These are phyloP conservation scores for Sipha maydis DNA, from an alignment of 2,888 invertebrate genomes.

Conservation along the genomic window DNA sequence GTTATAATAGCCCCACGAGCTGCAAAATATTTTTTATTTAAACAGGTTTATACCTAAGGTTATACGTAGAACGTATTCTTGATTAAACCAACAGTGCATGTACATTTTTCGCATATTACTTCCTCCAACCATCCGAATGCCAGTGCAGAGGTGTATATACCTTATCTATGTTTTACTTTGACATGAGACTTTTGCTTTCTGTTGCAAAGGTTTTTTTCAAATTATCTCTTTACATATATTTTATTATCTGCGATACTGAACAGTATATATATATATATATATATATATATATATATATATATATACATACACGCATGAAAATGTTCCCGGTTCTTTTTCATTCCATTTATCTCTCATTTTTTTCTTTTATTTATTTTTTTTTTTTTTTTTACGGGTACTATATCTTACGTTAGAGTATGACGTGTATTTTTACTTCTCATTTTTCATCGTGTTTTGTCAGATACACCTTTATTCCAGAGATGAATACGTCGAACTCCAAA, in stretches of 20 bases:
- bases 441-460: background rate
- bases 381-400: background rate
- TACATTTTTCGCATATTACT: too few relatives aligned
- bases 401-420: background rate
- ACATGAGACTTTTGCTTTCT: slow-evolving; percentile 4
- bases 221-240: background rate
- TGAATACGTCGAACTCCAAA: background rate
- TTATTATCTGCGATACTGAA: background rate
- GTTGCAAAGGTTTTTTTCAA: background rate
- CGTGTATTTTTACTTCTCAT: background rate
- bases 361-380: too few relatives aligned
- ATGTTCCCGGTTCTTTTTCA: background rate
- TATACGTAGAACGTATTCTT: too few relatives aligned
- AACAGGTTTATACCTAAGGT: too few relatives aligned
- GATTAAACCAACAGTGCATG: too few relatives aligned
- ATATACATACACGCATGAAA: background rate
- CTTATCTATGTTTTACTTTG: background rate
- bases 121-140: too few relatives aligned
- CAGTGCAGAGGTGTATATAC: too few relatives aligned
- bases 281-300: too few relatives aligned
- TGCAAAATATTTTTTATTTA: too few relatives aligned
- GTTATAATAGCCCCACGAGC: too few relatives aligned
- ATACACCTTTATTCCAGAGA: background rate
- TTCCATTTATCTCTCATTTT: background rate
- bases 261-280: background rate